Base-by-base conservation (phyloP, 1,140 invertebrate species). In the Drosophila ananassae region DNA sequence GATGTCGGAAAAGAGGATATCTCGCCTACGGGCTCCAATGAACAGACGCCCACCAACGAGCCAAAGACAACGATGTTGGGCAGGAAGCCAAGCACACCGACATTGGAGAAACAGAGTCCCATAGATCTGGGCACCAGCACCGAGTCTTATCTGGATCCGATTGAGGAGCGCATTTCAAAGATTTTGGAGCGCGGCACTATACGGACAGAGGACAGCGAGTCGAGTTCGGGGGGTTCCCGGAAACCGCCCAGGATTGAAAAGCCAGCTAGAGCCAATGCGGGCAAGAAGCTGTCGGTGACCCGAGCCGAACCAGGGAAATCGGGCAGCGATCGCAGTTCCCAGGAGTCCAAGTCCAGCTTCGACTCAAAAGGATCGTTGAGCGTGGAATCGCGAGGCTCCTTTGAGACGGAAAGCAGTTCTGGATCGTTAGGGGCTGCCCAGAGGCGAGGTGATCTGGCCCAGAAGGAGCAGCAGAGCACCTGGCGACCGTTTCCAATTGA, bases 401-500 rank as follows among this genome's bases (percentile, higher is more conserved):
- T 95, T 73, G 95, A 95, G 92, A 95, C 94, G 21, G 95, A 95
- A 90, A 96, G 95, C 25, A 96, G 95, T 73, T 96, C 95, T n/a
- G 95, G 95, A 6, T 95, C 95, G 28, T 92, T 95, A 37, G 94
- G 94, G 7, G 93, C 94, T 48, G 94, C 94, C 17, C 95, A 95
- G 79, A 93, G 95, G 50, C 94, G 94, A 41, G 94, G 94, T 0
- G 94, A 93, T 48, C 84, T 93, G 8, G 84, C 92, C 78, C 69
- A 62, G 21, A 93, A 94, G 80, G 95, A 96, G 79, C 91, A 95
- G 44, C 95, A 94, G 91, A 95, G 95, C n/a, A 96, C 96, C 2
- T 96, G 95, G 95, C 94, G 95, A 76, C 95, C 95, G 1, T 97
- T 97, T 83, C 95, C 96, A n/a, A 93, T 96, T 6, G 96, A 95